These are phyloP conservation scores for Achlya flavicornis DNA, from an alignment of 2,888 invertebrate genomes.

Conservation along the genomic window DNA sequence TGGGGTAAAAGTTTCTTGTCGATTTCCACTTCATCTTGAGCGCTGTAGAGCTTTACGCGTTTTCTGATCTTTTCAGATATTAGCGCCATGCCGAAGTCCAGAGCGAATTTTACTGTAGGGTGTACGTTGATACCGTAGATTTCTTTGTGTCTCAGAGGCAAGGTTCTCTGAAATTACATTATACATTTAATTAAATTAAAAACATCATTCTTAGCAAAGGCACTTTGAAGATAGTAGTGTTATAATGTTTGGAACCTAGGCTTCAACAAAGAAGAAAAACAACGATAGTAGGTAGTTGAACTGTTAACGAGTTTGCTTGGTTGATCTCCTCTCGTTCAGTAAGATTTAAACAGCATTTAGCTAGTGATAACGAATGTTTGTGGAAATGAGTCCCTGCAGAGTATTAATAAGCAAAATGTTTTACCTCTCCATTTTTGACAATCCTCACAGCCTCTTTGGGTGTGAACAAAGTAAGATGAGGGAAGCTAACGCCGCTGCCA, in stretches of 20 bases:
- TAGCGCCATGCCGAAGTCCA: constrained; percentile 90
- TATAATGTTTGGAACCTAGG: too few relatives aligned
- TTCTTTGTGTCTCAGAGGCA: constrained; percentile 92
- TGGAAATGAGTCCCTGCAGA: neutral
- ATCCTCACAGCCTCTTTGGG: constrained; percentile 91
- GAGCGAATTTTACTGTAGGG: constrained; percentile 88
- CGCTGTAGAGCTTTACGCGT: constrained; percentile 86
- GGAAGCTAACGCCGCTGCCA: constrained; percentile 88
- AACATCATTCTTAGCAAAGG: neutral
- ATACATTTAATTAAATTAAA: neutral
- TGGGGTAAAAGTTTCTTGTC: constrained; percentile 88
- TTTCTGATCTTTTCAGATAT: constrained; percentile 91
- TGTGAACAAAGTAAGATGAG: constrained; percentile 90
- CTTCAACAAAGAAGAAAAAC: too few relatives aligned
- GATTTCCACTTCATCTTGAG: constrained; percentile 85
- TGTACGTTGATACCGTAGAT: constrained; percentile 90
- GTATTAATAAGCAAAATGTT: neutral
- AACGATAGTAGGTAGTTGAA: too few relatives aligned
- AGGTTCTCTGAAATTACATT: constrained; percentile 83
- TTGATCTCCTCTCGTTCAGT: too few relatives aligned
- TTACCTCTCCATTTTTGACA: constrained; percentile 91
- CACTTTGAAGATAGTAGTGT: neutral
- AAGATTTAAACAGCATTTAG: neutral
- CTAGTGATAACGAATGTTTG: neutral
- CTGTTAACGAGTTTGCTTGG: too few relatives aligned